Percentiles rank a stretch among this genome's conserved stretches.
These are phyloP conservation scores for Epinephelus awoara DNA, from an alignment of 2,797 vertebrate species.

Conservation along the genomic window DNA sequence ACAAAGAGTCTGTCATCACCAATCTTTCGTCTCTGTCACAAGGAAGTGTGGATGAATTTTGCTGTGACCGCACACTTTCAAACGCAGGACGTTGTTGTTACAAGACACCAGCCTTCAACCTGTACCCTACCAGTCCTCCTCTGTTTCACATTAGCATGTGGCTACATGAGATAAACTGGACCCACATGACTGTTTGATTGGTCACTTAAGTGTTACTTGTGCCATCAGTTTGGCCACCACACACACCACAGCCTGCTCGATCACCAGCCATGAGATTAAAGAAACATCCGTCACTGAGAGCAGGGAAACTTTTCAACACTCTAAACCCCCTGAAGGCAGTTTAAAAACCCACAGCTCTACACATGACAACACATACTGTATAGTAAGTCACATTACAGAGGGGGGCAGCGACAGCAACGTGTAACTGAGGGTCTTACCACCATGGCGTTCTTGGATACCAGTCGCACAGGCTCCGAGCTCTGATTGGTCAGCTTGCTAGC, in stretches of 20 bases:
- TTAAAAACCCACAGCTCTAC: constrained; percentile 4
- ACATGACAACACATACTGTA: constrained; percentile 28
- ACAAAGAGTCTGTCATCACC: too few relatives aligned
- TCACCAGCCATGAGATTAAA: background rate
- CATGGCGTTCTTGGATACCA: constrained; percentile 89
- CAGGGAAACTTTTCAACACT: background rate
- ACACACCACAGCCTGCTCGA: constrained; percentile 42
- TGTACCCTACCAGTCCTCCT: background rate
- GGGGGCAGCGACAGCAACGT: background rate
- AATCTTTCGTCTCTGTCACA: too few relatives aligned
- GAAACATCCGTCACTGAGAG: constrained; percentile 13
- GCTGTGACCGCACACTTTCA: background rate
- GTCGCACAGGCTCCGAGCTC: constrained; percentile 92
- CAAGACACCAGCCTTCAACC: background rate
- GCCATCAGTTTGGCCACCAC: constrained; percentile 44
- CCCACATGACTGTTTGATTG: background rate
- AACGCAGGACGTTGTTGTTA: background rate
- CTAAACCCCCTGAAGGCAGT: background rate
- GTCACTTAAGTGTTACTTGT: background rate
- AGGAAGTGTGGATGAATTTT: too few relatives aligned
- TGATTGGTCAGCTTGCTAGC: constrained; percentile 93
- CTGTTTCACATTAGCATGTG: background rate
- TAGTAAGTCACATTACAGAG: constrained; percentile 9
- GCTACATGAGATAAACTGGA: background rate
- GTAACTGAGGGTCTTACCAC: constrained; percentile 76